A percentile compares a stretch with the other conserved stretches of the same genome.
These are phyloP conservation scores for Macropus fuliginosus DNA, from an alignment of 2,797 vertebrate genomes.

Conservation along the genomic window DNA sequence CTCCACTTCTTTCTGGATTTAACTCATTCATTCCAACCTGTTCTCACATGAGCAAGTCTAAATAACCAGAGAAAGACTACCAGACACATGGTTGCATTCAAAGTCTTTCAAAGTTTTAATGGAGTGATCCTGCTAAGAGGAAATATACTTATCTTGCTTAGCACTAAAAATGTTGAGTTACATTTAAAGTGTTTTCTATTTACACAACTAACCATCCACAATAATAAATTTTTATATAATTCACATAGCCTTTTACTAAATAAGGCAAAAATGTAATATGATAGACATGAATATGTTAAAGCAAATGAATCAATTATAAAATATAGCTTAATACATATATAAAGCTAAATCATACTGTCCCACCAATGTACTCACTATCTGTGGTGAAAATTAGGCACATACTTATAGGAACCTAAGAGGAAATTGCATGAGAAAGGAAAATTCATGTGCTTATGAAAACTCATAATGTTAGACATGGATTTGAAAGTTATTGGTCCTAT, in stretches of 20 bases:
- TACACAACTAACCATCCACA: not conserved
- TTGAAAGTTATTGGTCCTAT: not conserved
- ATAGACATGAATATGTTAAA: not conserved
- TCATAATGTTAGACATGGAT: not conserved
- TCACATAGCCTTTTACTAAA: not conserved
- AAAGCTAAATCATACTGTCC: not conserved
- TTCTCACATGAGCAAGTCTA: not conserved
- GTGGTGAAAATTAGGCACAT: not conserved
- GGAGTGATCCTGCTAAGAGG: not conserved
- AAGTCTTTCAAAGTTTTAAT: not conserved
- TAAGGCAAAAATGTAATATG: not conserved
- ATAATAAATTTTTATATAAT: not conserved
- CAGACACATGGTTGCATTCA: not conserved
- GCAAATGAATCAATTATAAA: not conserved
- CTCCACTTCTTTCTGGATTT: not conserved
- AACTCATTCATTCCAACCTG: not conserved
- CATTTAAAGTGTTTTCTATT: not conserved
- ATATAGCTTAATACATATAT: not conserved
- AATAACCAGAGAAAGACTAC: not conserved
- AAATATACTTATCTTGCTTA: not conserved
- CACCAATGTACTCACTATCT: not conserved
- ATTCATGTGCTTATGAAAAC: not conserved
- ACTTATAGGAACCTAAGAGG: not conserved
- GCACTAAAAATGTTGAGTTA: not conserved
- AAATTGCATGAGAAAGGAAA: not conserved